Base-by-base conservation (phyloP, 1,140 invertebrate genomes). In the Formica exsecta region DNA sequence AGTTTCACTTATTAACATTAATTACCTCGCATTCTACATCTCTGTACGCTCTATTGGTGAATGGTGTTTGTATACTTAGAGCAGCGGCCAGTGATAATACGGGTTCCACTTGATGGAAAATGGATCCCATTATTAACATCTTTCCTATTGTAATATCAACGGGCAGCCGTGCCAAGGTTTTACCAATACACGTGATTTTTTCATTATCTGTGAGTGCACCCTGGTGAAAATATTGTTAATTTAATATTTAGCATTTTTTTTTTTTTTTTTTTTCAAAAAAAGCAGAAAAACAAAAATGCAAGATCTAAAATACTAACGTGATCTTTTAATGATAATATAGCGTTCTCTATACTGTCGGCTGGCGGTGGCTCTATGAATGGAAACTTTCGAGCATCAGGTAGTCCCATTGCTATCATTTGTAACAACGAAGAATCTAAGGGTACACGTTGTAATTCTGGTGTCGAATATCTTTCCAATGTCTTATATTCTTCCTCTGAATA, bases 101-200 rank as follows among this genome's bases (percentile, higher is more conserved):
- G n/a, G 99, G 97, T 92, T 99, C 98, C n/a, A 98, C 96, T 93
- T 98, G 97, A 75, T 98, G 96, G 71, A 99, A 99, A 41, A 99
- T 96, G 32, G 97, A 98, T 8, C 98, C 98, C 95, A 98, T 97
- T 19, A 99, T 98, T 22, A 99, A 95, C 97, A 99, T 99, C 96
- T 99, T 99, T 1, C 99, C 99, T 87, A 99, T 97, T 0, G 97
- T 97, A 66, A 99, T 97, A 94, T 99, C 99, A 16, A 99, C 98
- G 6, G 99, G 99, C 22, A 99, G 94, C 92, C 97, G 97, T 19
- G 98, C 96, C 57, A 99, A 94, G 77, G 98, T 97, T 93, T 97
- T 96, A 22, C 99, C 99, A 79, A 99, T 96, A 0, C 97, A 96
- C 6, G 99, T 99, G n/a, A 99, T 95, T 88, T 96, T 97, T 94